These are phyloP conservation scores for Synergus laeviventris DNA, from an alignment of 2,888 invertebrate species.

Conservation along the genomic window DNA sequence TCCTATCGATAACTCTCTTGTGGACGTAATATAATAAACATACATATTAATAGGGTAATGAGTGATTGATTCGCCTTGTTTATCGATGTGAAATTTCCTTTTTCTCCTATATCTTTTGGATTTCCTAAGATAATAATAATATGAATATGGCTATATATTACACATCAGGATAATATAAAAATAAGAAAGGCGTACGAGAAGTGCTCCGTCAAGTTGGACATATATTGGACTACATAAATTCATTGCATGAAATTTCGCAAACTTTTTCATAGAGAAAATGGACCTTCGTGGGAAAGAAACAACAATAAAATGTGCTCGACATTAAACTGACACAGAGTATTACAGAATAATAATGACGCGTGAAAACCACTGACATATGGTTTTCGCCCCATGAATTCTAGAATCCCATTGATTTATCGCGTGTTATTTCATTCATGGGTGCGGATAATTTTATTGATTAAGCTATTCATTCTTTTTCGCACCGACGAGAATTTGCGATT, in stretches of 20 bases:
- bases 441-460: not conserved
- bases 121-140: not conserved
- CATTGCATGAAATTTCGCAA: not conserved
- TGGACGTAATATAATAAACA: not conserved
- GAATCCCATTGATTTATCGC: not conserved
- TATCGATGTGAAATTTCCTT: not conserved
- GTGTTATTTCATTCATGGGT: not conserved
- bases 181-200: not conserved
- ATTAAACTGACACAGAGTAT: not conserved
- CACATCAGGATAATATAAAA: not conserved
- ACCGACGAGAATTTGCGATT: not conserved
- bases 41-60: slow-evolving; percentile 13
- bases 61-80: slow-evolving; percentile 20
- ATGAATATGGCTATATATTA: not conserved
- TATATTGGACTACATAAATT: not conserved
- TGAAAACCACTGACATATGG: not conserved
- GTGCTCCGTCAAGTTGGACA: not conserved
- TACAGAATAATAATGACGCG: not conserved
- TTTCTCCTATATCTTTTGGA: not conserved
- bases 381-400: not conserved
- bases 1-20: slow-evolving; percentile 6
- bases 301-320: not conserved
- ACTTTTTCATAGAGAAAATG: not conserved
- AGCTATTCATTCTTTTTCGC: not conserved
- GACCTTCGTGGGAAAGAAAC: not conserved